These are phyloP conservation scores for Garra rufa DNA, from an alignment of 2,113 vertebrate species.

Conservation along the genomic window DNA sequence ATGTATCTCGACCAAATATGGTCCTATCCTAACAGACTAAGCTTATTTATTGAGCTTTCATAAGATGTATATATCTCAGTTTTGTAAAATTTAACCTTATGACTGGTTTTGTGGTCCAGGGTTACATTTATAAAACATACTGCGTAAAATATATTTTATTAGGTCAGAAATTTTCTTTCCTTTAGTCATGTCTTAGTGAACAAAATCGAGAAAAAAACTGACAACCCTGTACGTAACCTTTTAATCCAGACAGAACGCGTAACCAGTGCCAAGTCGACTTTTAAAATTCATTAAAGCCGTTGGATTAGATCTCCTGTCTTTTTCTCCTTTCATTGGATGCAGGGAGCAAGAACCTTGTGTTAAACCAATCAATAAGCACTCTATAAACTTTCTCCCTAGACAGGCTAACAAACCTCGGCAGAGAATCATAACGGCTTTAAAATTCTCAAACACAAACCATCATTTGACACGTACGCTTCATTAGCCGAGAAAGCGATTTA, in stretches of 20 bases:
- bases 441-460: constrained; percentile 40
- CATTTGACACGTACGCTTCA: constrained; percentile 47
- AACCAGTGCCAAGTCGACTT: not conserved
- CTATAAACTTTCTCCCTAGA: constrained; percentile 19
- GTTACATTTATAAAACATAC: not conserved
- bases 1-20: too few relatives aligned
- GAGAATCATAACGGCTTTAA: not conserved
- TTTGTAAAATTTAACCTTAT: too few relatives aligned
- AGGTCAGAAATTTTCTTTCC: not conserved
- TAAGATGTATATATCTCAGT: too few relatives aligned
- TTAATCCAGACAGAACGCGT: not conserved
- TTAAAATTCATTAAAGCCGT: not conserved
- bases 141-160: not conserved
- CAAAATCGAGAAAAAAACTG: not conserved
- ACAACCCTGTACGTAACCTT: not conserved
- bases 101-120: too few relatives aligned
- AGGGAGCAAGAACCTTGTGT: constrained; percentile 1
- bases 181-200: not conserved
- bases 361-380: constrained; percentile 39
- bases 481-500: constrained; percentile 27
- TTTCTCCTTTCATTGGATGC: not conserved
- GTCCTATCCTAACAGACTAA: too few relatives aligned
- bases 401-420: not conserved
- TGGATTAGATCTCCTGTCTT: not conserved
- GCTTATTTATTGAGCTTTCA: too few relatives aligned